Conservation (phyloP, 1,140 invertebrate genomes). For the Nomia melanderi region DNA sequence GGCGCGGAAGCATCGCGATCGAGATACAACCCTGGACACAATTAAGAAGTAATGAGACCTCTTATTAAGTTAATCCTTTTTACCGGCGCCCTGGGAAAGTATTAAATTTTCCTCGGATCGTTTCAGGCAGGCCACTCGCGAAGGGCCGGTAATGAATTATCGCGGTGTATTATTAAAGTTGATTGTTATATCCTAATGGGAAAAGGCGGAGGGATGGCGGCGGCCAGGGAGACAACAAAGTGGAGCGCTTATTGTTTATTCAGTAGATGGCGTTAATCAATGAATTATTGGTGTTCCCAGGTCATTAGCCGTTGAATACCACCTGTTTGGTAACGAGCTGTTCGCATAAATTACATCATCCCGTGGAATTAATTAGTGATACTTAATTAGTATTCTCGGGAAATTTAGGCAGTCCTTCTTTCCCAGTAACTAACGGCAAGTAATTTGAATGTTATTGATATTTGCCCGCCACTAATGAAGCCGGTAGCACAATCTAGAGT, state of each 20-base stretch:
- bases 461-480: conserved; percentile 21
- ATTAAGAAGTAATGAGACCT: conserved; percentile 29
- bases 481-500: neutral
- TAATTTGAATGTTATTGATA: conserved; percentile 14
- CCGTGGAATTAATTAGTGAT: conserved; percentile 54
- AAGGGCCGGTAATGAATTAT: conserved; percentile 24
- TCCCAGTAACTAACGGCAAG: neutral
- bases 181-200: conserved; percentile 34
- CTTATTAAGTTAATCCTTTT: conserved; percentile 40
- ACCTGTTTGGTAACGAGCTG: conserved; percentile 64
- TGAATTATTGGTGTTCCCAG: conserved; percentile 63
- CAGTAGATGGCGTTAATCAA: conserved; percentile 62
- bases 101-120: conserved; percentile 2
- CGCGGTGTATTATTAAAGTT: conserved; percentile 38
- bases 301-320: conserved; percentile 60
- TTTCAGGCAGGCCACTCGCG: conserved; percentile 13
- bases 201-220: neutral
- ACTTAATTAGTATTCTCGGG: conserved; percentile 60
- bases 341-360: conserved; percentile 57
- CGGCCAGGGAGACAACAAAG: neutral
- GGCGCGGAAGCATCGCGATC: no score
- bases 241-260: conserved; percentile 55
- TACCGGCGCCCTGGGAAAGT: neutral
- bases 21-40: neutral
- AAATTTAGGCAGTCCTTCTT: conserved; percentile 24